Evolutionary conservation across 2,888 invertebrate species (phyloP), one percentile per base, ranked within the genome.

Genomic region (Protodeltote pygarga): DNA sequence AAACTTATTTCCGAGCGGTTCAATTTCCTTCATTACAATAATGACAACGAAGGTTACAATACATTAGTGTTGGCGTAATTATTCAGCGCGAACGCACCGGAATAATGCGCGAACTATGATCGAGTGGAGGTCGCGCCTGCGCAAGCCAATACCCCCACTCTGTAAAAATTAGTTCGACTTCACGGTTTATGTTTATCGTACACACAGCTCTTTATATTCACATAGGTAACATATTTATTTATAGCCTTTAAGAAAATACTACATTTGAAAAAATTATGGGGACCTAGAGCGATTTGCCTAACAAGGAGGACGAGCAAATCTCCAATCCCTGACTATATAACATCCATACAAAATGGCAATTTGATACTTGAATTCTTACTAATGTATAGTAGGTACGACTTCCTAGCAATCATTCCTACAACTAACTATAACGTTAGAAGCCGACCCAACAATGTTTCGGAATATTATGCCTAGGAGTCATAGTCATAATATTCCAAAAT

Each of bases 61-160:
- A 49, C 11, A 58, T 66, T 49, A 53, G 59, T 69, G 67, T 70
- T 51, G 55, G 62, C 47, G 65, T 72, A 72, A 76, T 71, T 75
- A 71, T 73, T 69, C 66, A 68, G 67, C 52, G 62, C 54, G 47
- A 65, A 45, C 67, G 73, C 50, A 51, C 50, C 32, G 38, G 46
- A 57, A 54, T 47, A 41, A 61, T 32, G 35, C 37, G 37, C 28
- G 35, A 47, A 48, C 45, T 46, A 31, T 48, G 41, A 44, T 50
- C 35, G 40, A 10, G 46, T 40, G 40, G 54, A 66, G 71, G 64
- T 59, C 60, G 42, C 45, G 49, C 41, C 27, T 17, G 53, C 52
- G 51, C 59, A 45, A 29, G 46, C 41, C 57, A 51, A 49, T 53
- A 54, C 35, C 51, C 44, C 23, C 35, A 33, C 21, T 47, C 40